Evolutionary conservation across 2,888 invertebrate genomes (phyloP), one percentile per base, ranked within the genome.

Genomic region (Drosophila tripunctata): DNA sequence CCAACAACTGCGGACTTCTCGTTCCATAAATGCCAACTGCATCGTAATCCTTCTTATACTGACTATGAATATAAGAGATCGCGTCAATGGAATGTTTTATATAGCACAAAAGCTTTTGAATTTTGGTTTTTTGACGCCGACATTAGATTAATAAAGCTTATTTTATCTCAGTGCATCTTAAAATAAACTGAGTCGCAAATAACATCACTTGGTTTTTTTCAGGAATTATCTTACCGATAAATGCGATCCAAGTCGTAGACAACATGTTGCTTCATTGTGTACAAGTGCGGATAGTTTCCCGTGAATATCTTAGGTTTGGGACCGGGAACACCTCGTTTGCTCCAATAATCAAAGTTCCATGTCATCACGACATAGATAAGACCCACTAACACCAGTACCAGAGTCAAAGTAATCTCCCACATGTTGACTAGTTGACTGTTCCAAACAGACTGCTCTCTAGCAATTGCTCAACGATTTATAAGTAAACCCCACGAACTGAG

Each of bases 21-120:
- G 88, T 70, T 4, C 71, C 77, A 56, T 81, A 93, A 2, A 92
- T 75, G 0, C 93, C 93, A 8, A 92, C 89, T 17, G 91, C 90
- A 51, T 88, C 79, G 33, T 89, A 86, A 0, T 80, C 67, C 0
- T 76, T 31, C 41, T 83, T 87, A 47, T 81, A 90, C 2, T 19
- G 10, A 14, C 70, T 71, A 1, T 14, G 8, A 0, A 14, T 8
- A n/a, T n/a, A n/a, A n/a, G n/a, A n/a, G n/a, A n/a, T n/a, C n/a
- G n/a, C n/a, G n/a, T n/a, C n/a, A n/a, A n/a, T n/a, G n/a, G n/a
- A n/a, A n/a, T n/a, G n/a, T n/a, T n/a, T n/a, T n/a, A n/a, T n/a
- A n/a, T n/a, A n/a, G n/a, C n/a, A n/a, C n/a, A n/a, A n/a, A n/a
- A n/a, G n/a, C n/a, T n/a, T n/a, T n/a, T n/a, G n/a, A n/a, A n/a